A percentile compares a stretch with the other conserved stretches of the same genome.
These are phyloP conservation scores for Meta bourneti DNA, from an alignment of 2,888 invertebrate species.

Conservation along the genomic window DNA sequence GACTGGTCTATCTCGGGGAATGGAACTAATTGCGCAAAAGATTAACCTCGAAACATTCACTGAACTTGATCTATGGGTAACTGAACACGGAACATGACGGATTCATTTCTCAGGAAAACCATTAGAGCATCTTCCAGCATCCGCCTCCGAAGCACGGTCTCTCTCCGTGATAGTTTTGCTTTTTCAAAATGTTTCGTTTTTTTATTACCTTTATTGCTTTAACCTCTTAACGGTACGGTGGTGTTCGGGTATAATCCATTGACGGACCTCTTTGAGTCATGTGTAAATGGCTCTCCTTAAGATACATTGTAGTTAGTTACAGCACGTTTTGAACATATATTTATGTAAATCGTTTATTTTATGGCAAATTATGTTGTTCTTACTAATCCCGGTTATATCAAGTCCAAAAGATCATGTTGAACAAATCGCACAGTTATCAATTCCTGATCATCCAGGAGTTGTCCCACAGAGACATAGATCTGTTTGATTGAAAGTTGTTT, in stretches of 20 bases:
- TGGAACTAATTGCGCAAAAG: constrained; percentile 19
- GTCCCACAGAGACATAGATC: no score
- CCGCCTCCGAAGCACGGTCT: neutral
- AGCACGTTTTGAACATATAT: neutral
- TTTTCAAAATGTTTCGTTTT: constrained; percentile 1
- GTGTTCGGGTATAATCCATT: constrained; percentile 5
- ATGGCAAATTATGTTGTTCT: neutral
- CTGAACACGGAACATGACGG: constrained; percentile 18
- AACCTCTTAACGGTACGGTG: neutral
- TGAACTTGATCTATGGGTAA: constrained; percentile 3
- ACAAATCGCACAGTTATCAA: no score
- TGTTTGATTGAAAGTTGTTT: neutral
- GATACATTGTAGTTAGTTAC: neutral
- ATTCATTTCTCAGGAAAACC: constrained; percentile 4
- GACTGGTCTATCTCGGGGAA: neutral
- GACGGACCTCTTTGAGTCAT: neutral
- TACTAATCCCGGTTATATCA: neutral
- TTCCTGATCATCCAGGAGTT: no score
- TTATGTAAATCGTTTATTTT: neutral
- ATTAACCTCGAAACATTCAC: constrained; percentile 18
- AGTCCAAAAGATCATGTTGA: neutral
- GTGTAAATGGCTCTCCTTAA: neutral
- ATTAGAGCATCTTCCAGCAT: neutral
- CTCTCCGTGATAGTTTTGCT: neutral
- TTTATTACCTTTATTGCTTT: neutral